A percentile compares a stretch with the other conserved stretches of the same genome.
phyloP scores from a whole-genome alignment of 2,113 vertebrate genomes.

The Chrysochloris asiatica region DNA sequence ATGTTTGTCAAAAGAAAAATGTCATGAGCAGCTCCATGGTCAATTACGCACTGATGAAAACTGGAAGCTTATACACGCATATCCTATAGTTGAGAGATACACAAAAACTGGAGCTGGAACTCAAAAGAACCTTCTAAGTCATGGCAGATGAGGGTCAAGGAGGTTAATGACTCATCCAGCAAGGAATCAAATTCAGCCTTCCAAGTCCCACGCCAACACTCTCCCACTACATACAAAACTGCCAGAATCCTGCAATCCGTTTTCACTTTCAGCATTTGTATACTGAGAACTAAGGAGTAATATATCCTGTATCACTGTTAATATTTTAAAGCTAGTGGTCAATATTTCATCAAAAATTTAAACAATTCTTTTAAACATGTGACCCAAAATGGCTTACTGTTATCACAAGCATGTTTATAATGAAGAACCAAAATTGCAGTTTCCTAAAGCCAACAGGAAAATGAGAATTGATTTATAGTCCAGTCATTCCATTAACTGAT shows the following conservation, averaged over 20 bases:
- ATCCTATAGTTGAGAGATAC: not conserved
- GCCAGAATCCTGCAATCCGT: not conserved
- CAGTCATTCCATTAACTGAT: not conserved
- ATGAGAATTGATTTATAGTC: not conserved
- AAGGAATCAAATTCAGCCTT: not conserved
- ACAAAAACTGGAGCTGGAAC: not conserved
- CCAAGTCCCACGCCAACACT: not conserved
- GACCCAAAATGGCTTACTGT: not conserved
- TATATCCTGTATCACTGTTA: not conserved
- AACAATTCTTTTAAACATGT: conserved; percentile 38
- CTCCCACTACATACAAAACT: not conserved
- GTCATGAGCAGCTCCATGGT: not conserved
- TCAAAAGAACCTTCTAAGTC: not conserved
- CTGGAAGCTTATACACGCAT: not conserved
- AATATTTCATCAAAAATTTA: conserved; percentile 44
- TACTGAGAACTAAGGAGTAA: not conserved
- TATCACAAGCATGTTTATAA: not conserved
- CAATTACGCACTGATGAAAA: not conserved
- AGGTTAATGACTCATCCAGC: not conserved
- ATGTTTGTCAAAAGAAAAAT: conserved; percentile 14
- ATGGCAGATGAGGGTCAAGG: not conserved
- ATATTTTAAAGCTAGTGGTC: not conserved
- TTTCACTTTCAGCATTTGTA: not conserved
- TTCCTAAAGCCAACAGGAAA: conserved; percentile 25
- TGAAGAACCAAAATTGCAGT: not conserved